Percentiles rank a stretch among this genome's conserved stretches.
These are phyloP conservation scores for Anarsia innoxiella DNA, from an alignment of 2,888 invertebrate species.

Conservation along the genomic window DNA sequence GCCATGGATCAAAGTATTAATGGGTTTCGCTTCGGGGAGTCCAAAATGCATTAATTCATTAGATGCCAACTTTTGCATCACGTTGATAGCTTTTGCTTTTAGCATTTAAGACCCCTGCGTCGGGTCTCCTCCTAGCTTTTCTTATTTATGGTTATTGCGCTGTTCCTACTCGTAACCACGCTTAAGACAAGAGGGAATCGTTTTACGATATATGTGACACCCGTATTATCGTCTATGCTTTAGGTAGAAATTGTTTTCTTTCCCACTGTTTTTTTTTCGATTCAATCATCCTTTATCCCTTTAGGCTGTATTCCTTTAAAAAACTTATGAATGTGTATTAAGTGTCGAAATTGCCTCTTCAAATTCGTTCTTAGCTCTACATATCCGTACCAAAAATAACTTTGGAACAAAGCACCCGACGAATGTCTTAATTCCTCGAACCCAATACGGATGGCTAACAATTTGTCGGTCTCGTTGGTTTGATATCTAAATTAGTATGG, in stretches of 20 bases:
- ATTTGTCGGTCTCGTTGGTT: slow-evolving; percentile 64
- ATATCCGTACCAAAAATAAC: slow-evolving; percentile 14
- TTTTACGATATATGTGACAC: slow-evolving; percentile 7
- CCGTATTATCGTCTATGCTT: background rate
- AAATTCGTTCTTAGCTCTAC: slow-evolving; percentile 7
- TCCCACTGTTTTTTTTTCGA: too few relatives aligned
- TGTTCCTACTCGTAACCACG: slow-evolving; percentile 3
- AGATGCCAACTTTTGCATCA: slow-evolving; percentile 7
- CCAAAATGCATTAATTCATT: slow-evolving; percentile 8
- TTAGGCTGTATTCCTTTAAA: too few relatives aligned
- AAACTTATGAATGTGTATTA: too few relatives aligned
- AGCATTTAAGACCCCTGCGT: slow-evolving; percentile 4
- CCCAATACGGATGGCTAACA: slow-evolving; percentile 53
- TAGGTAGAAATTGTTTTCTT: too few relatives aligned
- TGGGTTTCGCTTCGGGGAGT: background rate
- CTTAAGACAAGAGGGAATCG: slow-evolving; percentile 4
- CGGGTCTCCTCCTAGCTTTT: background rate
- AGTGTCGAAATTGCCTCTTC: too few relatives aligned
- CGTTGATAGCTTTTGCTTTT: slow-evolving; percentile 6
- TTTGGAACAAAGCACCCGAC: slow-evolving; percentile 23
- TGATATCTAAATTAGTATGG: slow-evolving; percentile 71
- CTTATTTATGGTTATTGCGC: slow-evolving; percentile 6
- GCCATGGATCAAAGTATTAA: slow-evolving; percentile 1
- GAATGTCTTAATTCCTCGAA: slow-evolving; percentile 53
- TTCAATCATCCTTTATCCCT: too few relatives aligned